A percentile compares a stretch with the other conserved stretches of the same genome.
Conservation (phyloP, 2,888 invertebrate genomes). For the Timema cristinae region DNA sequence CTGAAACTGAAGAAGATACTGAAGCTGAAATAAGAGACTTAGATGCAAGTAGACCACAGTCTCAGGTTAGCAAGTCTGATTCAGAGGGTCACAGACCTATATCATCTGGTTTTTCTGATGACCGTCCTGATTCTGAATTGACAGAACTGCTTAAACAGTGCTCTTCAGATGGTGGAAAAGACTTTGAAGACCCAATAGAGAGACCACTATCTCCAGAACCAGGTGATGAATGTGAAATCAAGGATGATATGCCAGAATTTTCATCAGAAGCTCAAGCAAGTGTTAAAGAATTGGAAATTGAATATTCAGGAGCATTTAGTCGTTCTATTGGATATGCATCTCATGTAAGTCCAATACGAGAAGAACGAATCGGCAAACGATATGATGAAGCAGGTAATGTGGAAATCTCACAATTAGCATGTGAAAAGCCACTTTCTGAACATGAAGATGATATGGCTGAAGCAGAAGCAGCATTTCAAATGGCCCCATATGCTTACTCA, state of each 20-base stretch:
- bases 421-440: constrained; percentile 32
- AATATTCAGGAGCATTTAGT: constrained; percentile 40
- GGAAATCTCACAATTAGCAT: background rate
- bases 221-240: constrained; percentile 42
- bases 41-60: constrained; percentile 45
- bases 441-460: constrained; percentile 46
- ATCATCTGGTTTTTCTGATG: constrained; percentile 44
- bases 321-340: constrained; percentile 36
- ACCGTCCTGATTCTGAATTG: constrained; percentile 45
- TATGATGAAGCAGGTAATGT: constrained; percentile 24
- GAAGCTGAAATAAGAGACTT: constrained; percentile 49
- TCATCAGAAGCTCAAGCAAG: constrained; percentile 43
- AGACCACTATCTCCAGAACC: constrained; percentile 53
- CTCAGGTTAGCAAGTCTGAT: constrained; percentile 43
- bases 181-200: constrained; percentile 49
- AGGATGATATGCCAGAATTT: constrained; percentile 43
- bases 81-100: constrained; percentile 42
- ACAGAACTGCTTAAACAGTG: constrained; percentile 43
- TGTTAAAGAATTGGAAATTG: constrained; percentile 45
- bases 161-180: constrained; percentile 41
- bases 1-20: constrained; percentile 38
- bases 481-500: constrained; percentile 48
- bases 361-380: constrained; percentile 31
- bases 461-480: constrained; percentile 50
- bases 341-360: constrained; percentile 36